phyloP scores from a whole-genome alignment of 2,113 vertebrate genomes.

The Cairina moschata region DNA sequence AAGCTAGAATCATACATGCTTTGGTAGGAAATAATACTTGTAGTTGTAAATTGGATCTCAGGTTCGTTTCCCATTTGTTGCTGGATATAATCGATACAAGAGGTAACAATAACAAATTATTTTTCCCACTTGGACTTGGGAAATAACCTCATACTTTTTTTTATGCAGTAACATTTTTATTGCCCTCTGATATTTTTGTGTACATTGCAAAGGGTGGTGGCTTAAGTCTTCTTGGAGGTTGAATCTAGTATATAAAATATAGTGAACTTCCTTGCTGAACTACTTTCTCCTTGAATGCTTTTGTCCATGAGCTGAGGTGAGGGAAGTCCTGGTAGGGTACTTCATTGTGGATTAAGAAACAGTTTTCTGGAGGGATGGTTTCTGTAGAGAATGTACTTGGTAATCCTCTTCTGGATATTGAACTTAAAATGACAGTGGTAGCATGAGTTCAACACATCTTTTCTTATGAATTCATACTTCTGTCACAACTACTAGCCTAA shows the following conservation, averaged over 20 bases:
- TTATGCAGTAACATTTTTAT: not conserved
- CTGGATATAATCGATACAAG: not conserved
- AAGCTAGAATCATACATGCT: not conserved
- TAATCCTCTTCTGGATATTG: not conserved
- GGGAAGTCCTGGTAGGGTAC: not conserved
- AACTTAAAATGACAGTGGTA: not conserved
- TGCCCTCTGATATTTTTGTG: not conserved
- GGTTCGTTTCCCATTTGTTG: not conserved
- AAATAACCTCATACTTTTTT: not conserved
- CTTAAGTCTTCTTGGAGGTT: not conserved
- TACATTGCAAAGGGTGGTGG: not conserved
- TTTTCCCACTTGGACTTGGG: not conserved
- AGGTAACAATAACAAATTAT: not conserved
- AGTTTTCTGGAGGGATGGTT: not conserved
- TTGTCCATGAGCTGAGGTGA: not conserved
- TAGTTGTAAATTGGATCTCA: not conserved
- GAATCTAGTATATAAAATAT: not conserved
- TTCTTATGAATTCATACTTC: not conserved
- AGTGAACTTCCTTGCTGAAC: not conserved
- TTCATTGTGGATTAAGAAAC: not conserved
- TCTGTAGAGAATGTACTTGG: not conserved
- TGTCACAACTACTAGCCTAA: not conserved
- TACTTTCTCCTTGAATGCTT: not conserved
- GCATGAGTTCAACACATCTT: not conserved
- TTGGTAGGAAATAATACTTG: not conserved